These are phyloP conservation scores for Dicyrtoma fusca DNA, from an alignment of 2,888 invertebrate genomes.

Conservation along the genomic window DNA sequence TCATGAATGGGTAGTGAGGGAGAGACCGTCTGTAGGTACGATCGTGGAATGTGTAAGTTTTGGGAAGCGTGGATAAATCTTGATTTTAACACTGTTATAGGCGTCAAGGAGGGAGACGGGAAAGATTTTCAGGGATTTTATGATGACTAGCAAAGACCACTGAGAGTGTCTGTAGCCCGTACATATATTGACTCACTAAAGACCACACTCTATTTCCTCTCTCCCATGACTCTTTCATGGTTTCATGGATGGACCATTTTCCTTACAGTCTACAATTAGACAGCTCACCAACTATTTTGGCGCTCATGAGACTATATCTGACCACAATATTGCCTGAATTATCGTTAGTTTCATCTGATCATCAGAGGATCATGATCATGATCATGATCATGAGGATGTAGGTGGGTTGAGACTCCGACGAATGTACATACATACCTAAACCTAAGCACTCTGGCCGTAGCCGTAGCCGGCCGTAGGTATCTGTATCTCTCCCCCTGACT, in stretches of 20 bases:
- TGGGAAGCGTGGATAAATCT: constrained; percentile 52
- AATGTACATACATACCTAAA: too few species aligned
- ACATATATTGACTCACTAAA: constrained; percentile 24
- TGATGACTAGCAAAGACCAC: constrained; percentile 18
- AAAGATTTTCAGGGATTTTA: constrained; percentile 35
- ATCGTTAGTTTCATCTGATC: constrained; percentile 18
- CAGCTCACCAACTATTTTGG: constrained; percentile 26
- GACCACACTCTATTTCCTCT: constrained; percentile 40
- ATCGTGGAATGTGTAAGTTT: not conserved
- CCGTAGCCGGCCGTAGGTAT: too few species aligned
- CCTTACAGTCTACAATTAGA: constrained; percentile 40
- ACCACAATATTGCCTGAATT: constrained; percentile 22
- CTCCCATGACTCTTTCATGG: constrained; percentile 33
- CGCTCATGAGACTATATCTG: not conserved
- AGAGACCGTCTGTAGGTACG: not conserved
- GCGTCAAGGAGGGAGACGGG: constrained; percentile 36
- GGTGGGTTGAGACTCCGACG: too few species aligned
- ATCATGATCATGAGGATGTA: too few species aligned
- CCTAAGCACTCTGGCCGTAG: too few species aligned
- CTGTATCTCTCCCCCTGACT: too few species aligned
- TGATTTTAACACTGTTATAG: constrained; percentile 54
- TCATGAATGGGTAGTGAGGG: not conserved
- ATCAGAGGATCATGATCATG: not conserved
- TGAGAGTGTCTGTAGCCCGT: not conserved
- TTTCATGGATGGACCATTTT: constrained; percentile 41